phyloP scores from a whole-genome alignment of 2,888 invertebrate genomes.

The Graphium colonna region DNA sequence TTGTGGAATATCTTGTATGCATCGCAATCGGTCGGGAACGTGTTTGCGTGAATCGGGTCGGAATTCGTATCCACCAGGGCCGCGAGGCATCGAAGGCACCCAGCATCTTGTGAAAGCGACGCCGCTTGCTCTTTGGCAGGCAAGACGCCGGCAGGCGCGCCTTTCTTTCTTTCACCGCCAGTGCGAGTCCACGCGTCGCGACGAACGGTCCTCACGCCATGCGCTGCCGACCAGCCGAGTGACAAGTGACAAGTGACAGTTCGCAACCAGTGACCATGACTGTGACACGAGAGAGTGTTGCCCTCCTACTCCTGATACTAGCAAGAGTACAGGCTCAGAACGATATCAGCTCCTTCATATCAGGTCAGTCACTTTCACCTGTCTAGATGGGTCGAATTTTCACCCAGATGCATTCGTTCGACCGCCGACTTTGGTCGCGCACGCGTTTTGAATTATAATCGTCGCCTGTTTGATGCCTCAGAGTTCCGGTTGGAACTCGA shows the following conservation, averaged over 20 bases:
- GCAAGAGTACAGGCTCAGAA: constrained; percentile 74
- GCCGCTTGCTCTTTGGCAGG: constrained; percentile 21
- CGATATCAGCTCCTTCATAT: constrained; percentile 90
- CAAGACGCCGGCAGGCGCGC: constrained; percentile 39
- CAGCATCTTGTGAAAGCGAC: neutral
- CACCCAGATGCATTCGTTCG: constrained; percentile 12
- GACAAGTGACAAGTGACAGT: constrained; percentile 34
- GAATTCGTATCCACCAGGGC: too few relatives aligned
- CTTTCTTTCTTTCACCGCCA: constrained; percentile 61
- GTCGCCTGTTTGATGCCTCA: constrained; percentile 1
- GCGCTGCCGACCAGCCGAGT: constrained; percentile 37
- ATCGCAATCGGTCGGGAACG: too few relatives aligned
- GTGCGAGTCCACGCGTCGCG: constrained; percentile 45
- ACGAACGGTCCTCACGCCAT: constrained; percentile 58
- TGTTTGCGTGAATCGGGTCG: too few relatives aligned
- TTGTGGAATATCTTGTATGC: too few relatives aligned
- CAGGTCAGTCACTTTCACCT: constrained; percentile 79
- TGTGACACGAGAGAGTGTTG: constrained; percentile 41
- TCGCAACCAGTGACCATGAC: constrained; percentile 45
- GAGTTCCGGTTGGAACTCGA: constrained; percentile 11
- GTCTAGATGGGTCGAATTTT: constrained; percentile 25
- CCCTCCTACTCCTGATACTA: constrained; percentile 41
- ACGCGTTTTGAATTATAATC: neutral
- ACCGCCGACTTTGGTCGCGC: constrained; percentile 13
- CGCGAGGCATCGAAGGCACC: too few relatives aligned